Evolutionary conservation across 2,113 vertebrate species (phyloP).

Genomic region (Chamaea fasciata): DNA sequence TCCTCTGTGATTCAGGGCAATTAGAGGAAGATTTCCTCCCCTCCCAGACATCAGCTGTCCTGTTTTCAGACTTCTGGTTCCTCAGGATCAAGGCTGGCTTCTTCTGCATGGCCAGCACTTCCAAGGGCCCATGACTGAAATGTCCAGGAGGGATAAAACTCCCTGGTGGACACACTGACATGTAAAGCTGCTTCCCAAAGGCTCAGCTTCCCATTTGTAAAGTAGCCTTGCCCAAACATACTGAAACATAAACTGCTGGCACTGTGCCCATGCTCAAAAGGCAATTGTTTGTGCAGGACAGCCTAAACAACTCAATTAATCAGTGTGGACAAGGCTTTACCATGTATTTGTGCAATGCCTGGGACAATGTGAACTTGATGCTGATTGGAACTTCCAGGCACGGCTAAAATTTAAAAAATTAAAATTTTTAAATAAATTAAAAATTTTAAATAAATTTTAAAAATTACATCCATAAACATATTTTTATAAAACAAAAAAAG

Average conservation of each 20-base stretch:
- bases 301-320: not conserved
- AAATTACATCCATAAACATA: not conserved
- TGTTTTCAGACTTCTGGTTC: not conserved
- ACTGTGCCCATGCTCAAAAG: not conserved
- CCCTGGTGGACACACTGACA: not conserved
- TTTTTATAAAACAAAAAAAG: not conserved
- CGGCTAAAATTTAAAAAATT: not conserved
- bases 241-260: not conserved
- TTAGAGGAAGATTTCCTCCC: not conserved
- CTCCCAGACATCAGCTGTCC: not conserved
- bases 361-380: not conserved
- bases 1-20: not conserved
- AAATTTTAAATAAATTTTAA: rapidly evolving
- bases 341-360: not conserved
- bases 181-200: not conserved
- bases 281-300: not conserved
- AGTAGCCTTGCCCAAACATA: not conserved
- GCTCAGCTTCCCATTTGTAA: not conserved
- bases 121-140: not conserved
- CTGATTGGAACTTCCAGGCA: not conserved
- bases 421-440: too few species aligned
- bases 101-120: not conserved
- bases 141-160: not conserved
- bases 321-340: not conserved
- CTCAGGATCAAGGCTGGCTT: not conserved